Conservation (phyloP, 2,888 invertebrate species). For the Sepioteuthis lessoniana region DNA sequence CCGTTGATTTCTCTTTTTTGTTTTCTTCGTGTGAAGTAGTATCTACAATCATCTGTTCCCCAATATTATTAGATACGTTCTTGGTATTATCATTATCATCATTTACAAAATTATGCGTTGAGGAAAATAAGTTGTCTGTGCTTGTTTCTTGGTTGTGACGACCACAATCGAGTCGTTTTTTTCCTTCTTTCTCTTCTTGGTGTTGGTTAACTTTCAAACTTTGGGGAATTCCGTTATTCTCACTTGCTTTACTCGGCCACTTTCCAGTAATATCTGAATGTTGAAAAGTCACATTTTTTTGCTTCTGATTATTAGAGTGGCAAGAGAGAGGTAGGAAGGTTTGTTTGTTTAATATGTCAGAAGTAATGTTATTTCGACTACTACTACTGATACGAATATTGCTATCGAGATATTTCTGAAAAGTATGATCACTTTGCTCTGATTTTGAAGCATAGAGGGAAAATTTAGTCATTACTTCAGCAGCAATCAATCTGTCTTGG, state of each 20-base stretch:
- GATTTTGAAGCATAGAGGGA: not conserved
- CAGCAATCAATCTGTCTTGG: not conserved
- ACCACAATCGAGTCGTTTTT: not conserved
- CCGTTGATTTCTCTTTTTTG: not conserved
- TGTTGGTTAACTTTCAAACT: not conserved
- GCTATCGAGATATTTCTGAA: not conserved
- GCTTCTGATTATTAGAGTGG: no score
- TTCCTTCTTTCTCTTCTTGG: not conserved
- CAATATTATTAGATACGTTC: not conserved
- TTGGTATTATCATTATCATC: no score
- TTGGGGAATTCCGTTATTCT: not conserved
- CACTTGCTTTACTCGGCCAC: not conserved
- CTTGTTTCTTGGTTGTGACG: not conserved
- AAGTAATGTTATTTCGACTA: no score
- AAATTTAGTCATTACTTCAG: not conserved
- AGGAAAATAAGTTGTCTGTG: not conserved
- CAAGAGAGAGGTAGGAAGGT: no score
- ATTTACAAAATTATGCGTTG: not conserved
- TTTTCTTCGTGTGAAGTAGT: not conserved
- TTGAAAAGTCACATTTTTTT: not conserved
- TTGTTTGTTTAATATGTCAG: no score
- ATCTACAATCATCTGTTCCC: not conserved
- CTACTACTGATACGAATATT: not conserved
- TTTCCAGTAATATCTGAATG: no score
- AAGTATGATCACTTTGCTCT: not conserved